Evolutionary conservation across 2,797 vertebrate genomes (phyloP).

Genomic region (Aselliscus stoliczkanus): DNA sequence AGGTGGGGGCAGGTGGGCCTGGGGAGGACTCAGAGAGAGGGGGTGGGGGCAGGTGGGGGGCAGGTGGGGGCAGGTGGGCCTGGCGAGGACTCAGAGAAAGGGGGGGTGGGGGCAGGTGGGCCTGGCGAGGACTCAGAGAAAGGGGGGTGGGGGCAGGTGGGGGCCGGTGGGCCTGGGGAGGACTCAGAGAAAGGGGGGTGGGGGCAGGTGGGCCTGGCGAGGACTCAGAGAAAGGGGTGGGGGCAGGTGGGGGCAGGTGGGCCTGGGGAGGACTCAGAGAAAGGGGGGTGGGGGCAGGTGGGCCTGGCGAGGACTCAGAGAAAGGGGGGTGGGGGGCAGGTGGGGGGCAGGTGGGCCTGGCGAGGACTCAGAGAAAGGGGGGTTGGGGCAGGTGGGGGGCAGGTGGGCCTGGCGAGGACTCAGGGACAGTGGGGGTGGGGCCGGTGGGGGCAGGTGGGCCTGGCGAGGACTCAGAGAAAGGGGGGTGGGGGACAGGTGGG

Average conservation of each 20-base stretch:
- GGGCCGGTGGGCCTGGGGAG: neutral
- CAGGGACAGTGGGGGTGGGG: neutral
- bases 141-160: neutral
- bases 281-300: neutral
- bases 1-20: neutral
- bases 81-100: neutral
- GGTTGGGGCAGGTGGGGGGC: no score
- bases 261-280: neutral
- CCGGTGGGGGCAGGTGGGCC: neutral
- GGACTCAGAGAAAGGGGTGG: no score
- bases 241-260: neutral
- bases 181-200: neutral
- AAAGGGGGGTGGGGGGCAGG: neutral
- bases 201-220: accelerated
- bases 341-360: neutral
- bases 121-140: neutral
- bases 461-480: neutral
- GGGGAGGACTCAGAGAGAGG: neutral
- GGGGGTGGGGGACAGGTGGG: no score
- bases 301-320: neutral
- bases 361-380: neutral
- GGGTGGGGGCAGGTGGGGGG: no score
- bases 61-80: neutral
- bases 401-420: accelerated
- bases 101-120: neutral